A percentile compares a stretch with the other conserved stretches of the same genome.
Evolutionary conservation across 1,140 invertebrate species (phyloP).

Genomic region (Drosophila nigrodunni): DNA sequence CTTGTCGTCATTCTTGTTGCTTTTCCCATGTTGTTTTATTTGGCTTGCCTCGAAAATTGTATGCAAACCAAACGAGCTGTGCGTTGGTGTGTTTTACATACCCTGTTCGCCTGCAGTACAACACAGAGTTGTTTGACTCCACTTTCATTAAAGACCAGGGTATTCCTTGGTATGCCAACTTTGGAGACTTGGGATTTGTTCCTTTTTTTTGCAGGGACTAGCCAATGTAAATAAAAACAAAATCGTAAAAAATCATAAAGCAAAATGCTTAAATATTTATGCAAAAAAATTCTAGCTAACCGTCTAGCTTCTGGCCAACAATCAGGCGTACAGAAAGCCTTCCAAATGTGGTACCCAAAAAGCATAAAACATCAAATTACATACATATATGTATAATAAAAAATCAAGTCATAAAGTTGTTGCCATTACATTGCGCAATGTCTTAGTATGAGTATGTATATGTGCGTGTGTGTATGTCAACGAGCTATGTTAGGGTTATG

Average conservation of each 20-base stretch:
- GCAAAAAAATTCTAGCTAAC: constrained; percentile 67
- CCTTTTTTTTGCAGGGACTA: constrained; percentile 11
- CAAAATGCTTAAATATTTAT: constrained; percentile 77
- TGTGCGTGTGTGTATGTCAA: constrained; percentile 7
- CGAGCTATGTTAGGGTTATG: constrained; percentile 3
- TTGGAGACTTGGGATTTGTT: background rate
- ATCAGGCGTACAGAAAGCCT: constrained; percentile 15
- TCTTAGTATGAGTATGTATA: constrained; percentile 18
- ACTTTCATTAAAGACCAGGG: background rate
- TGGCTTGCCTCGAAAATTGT: constrained; percentile 41
- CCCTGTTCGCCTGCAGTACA: background rate
- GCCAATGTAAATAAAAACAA: constrained; percentile 66
- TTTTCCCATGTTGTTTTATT: constrained; percentile 56
- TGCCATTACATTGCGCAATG: constrained; percentile 43
- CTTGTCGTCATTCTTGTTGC: constrained; percentile 64
- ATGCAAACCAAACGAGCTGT: constrained; percentile 43
- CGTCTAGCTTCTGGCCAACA: constrained; percentile 59
- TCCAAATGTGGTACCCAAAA: constrained; percentile 38
- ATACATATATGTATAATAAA: constrained; percentile 59
- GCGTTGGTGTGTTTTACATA: constrained; percentile 34
- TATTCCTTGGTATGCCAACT: background rate
- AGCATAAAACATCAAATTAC: constrained; percentile 76
- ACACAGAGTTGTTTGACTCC: background rate
- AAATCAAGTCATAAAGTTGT: constrained; percentile 76
- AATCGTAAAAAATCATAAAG: constrained; percentile 78